A percentile compares a stretch with the other conserved stretches of the same genome.
Evolutionary conservation across 2,888 invertebrate genomes (phyloP).

Genomic region (Choreutis nemorana): DNA sequence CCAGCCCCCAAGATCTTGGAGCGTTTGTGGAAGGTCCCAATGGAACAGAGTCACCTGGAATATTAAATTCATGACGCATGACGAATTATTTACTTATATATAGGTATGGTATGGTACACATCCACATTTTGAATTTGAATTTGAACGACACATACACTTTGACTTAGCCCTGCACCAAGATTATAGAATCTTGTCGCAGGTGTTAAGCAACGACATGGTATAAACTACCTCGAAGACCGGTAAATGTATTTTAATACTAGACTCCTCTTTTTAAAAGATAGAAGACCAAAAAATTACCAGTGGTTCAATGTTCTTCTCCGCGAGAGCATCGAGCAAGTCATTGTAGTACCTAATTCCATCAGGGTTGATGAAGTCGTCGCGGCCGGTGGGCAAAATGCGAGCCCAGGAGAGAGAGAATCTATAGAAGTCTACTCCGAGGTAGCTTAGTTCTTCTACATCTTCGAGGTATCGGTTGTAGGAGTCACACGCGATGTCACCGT

Average conservation of each 20-base stretch:
- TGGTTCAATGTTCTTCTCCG: conserved; percentile 69
- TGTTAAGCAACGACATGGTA: too few species aligned
- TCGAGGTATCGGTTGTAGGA: conserved; percentile 73
- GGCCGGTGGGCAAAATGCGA: conserved; percentile 69
- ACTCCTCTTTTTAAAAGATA: too few species aligned
- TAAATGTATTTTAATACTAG: too few species aligned
- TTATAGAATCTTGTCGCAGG: too few species aligned
- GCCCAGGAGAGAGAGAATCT: conserved; percentile 71
- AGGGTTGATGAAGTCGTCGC: conserved; percentile 59
- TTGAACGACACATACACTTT: too few species aligned
- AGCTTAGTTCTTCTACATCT: conserved; percentile 56
- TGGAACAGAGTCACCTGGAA: conserved; percentile 73
- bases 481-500: conserved; percentile 74
- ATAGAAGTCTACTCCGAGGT: conserved; percentile 66
- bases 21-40: conserved; percentile 70
- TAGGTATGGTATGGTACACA: too few species aligned
- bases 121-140: too few species aligned
- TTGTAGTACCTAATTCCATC: conserved; percentile 73
- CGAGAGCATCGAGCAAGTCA: conserved; percentile 69
- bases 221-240: too few species aligned
- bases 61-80: conserved; percentile 1
- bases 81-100: too few species aligned
- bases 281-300: conserved; percentile 35
- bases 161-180: too few species aligned
- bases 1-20: conserved; percentile 67